These are phyloP conservation scores for Carabus problematicus DNA, from an alignment of 2,888 invertebrate genomes.

Conservation along the genomic window DNA sequence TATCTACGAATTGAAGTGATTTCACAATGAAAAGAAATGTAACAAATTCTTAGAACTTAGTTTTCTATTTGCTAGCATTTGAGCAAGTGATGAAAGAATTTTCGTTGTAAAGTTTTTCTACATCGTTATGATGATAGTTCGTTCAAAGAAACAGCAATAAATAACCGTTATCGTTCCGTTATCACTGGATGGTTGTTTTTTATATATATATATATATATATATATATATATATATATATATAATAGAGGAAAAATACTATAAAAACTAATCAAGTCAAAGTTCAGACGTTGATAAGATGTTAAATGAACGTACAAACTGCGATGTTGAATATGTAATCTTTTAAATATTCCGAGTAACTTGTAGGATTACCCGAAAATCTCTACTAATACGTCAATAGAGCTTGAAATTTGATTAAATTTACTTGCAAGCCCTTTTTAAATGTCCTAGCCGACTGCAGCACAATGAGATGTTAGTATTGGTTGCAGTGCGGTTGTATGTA, in stretches of 20 bases:
- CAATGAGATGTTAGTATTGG: constrained; percentile 29
- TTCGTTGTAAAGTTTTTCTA: too few species aligned
- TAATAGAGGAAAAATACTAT: constrained; percentile 21
- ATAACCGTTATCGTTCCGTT: constrained; percentile 35
- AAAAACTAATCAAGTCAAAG: constrained; percentile 35
- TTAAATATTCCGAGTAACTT: constrained; percentile 47
- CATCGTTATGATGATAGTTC: constrained; percentile 21
- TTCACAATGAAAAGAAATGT: too few species aligned
- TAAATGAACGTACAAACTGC: constrained; percentile 17
- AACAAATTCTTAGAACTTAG: too few species aligned
- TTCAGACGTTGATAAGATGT: constrained; percentile 31
- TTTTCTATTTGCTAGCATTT: too few species aligned
- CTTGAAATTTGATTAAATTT: constrained; percentile 59
- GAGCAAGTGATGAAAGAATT: too few species aligned
- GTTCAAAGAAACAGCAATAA: constrained; percentile 40
- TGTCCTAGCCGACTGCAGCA: constrained; percentile 34
- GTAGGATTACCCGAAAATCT: constrained; percentile 56
- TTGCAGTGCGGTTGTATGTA: neutral
- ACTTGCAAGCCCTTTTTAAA: constrained; percentile 52
- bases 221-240: too few species aligned
- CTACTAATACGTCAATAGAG: constrained; percentile 58
- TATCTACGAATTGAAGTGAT: too few species aligned
- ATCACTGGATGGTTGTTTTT: constrained; percentile 26
- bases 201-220: too few species aligned
- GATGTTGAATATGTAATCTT: constrained; percentile 38